Evolutionary conservation across 2,113 vertebrate species (phyloP).

Genomic region (Pollimyrus isidori): DNA sequence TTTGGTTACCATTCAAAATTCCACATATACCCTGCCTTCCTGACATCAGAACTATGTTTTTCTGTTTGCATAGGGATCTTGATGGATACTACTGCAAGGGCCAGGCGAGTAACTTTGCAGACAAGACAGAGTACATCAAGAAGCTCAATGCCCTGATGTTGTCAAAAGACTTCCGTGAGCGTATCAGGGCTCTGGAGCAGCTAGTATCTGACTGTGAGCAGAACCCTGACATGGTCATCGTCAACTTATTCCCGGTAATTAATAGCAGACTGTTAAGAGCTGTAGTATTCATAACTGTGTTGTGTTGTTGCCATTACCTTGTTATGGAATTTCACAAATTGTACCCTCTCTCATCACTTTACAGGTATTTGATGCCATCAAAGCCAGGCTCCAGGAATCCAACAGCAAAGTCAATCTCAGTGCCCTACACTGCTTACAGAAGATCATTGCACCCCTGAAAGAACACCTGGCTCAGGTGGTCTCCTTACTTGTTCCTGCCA

Average conservation of each 20-base stretch:
- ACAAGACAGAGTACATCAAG: slow-evolving; percentile 72
- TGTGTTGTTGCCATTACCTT: not conserved
- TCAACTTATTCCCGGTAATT: slow-evolving; percentile 69
- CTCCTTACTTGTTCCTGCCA: slow-evolving; percentile 80
- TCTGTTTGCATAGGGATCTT: slow-evolving; percentile 54
- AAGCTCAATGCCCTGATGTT: slow-evolving; percentile 62
- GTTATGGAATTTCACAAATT: not conserved
- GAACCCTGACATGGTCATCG: slow-evolving; percentile 67
- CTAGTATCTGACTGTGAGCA: slow-evolving; percentile 70
- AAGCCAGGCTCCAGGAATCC: slow-evolving; percentile 78
- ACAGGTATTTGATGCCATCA: slow-evolving; percentile 87
- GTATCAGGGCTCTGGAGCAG: slow-evolving; percentile 76
- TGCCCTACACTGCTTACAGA: slow-evolving; percentile 79
- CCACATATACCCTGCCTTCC: not conserved
- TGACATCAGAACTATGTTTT: not conserved
- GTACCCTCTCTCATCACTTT: slow-evolving; percentile 16
- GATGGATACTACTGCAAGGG: slow-evolving; percentile 54
- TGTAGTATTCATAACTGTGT: not conserved
- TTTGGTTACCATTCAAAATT: not conserved
- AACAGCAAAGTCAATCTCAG: slow-evolving; percentile 87
- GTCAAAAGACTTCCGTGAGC: slow-evolving; percentile 81
- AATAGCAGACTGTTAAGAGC: not conserved
- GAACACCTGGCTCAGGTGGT: slow-evolving; percentile 76
- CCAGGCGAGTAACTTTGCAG: slow-evolving; percentile 60
- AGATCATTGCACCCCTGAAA: slow-evolving; percentile 70